Percentiles rank a stretch among this genome's conserved stretches.
phyloP scores from a whole-genome alignment of 1,140 invertebrate species.

The Brachionus calyciflorus region DNA sequence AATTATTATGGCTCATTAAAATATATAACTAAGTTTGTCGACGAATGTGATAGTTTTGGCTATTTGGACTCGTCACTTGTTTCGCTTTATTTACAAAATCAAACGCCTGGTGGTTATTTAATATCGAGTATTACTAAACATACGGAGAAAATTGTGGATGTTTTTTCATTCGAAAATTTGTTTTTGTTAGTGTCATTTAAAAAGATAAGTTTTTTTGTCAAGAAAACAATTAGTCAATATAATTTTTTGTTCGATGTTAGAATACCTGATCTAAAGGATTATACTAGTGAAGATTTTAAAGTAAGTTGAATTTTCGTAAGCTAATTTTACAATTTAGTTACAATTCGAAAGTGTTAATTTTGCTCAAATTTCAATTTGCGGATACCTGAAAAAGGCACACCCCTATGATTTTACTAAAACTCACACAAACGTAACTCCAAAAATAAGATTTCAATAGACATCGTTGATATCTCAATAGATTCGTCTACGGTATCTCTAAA shows the following conservation, averaged over 20 bases:
- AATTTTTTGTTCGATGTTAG: conserved; percentile 10
- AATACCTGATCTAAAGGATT: no score
- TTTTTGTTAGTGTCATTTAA: background rate
- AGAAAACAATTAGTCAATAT: background rate
- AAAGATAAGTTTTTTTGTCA: background rate
- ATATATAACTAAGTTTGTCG: conserved; percentile 54
- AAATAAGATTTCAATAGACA: no score
- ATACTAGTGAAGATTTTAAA: no score
- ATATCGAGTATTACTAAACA: background rate
- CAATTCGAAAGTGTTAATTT: no score
- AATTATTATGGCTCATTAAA: conserved; percentile 53
- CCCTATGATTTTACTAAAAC: no score
- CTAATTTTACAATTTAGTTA: no score
- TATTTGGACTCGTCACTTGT: conserved; percentile 54
- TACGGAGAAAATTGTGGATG: background rate
- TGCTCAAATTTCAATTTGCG: no score
- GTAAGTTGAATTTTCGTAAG: no score
- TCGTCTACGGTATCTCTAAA: no score
- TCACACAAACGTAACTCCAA: no score
- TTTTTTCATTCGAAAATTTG: background rate
- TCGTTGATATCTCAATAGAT: no score
- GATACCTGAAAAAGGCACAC: no score
- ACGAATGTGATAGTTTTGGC: conserved; percentile 54
- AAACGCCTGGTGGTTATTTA: conserved; percentile 46
- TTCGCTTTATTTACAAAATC: conserved; percentile 55